Percentiles rank a stretch among this genome's conserved stretches.
These are phyloP conservation scores for Leucophora obtusa DNA, from an alignment of 2,888 invertebrate genomes.

Conservation along the genomic window DNA sequence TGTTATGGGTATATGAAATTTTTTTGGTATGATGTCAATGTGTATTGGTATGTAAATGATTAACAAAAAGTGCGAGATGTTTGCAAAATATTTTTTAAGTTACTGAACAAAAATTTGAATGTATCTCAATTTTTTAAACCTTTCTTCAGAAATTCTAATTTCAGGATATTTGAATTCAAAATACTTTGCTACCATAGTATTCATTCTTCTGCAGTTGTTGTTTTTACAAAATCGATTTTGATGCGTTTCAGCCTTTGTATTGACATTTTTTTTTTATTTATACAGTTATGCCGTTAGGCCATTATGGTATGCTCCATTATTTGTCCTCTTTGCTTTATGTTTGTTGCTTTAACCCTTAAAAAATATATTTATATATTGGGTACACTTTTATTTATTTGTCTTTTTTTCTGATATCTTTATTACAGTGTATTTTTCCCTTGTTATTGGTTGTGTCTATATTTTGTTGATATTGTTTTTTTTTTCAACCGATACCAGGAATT, in stretches of 20 bases:
- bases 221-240: constrained; percentile 41
- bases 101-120: no score
- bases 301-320: constrained; percentile 43
- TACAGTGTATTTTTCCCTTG: constrained; percentile 11
- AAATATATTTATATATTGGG: constrained; percentile 10
- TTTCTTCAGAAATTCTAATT: no score
- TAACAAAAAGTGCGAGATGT: no score
- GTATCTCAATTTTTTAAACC: no score
- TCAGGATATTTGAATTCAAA: no score
- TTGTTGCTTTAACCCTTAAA: constrained; percentile 45
- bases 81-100: no score
- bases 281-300: constrained; percentile 36
- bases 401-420: constrained; percentile 14
- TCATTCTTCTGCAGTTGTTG: neutral
- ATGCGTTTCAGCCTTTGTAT: constrained; percentile 43
- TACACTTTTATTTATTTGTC: neutral
- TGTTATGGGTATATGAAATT: no score
- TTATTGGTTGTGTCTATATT: constrained; percentile 1
- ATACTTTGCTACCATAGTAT: neutral
- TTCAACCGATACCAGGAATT: constrained; percentile 50
- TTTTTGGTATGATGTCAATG: no score
- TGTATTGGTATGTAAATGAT: no score
- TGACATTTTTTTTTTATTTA: constrained; percentile 34
- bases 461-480: constrained; percentile 19
- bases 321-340: constrained; percentile 42